These are phyloP conservation scores for Heliocidaris erythrogramma DNA, from an alignment of 35 echinoderm and acorn worm genomes.

Conservation along the genomic window DNA sequence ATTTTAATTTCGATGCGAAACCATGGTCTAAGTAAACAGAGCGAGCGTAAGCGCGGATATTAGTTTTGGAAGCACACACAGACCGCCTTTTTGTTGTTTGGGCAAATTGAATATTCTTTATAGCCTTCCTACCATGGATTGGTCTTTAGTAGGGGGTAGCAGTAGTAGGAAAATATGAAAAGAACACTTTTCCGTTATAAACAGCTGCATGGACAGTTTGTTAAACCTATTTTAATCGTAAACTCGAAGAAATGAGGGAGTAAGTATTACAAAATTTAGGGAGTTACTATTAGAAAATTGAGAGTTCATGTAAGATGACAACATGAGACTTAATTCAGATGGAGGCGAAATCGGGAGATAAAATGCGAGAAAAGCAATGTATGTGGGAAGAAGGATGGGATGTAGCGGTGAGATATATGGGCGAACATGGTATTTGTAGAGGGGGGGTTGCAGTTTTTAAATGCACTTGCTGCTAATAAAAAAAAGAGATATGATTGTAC, in stretches of 20 bases:
- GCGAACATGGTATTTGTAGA: not conserved
- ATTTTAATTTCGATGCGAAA: not conserved
- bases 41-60: not conserved
- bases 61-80: not conserved
- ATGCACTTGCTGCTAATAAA: not conserved
- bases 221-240: not conserved
- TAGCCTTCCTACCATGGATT: not conserved
- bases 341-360: not conserved
- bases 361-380: not conserved
- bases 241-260: not conserved
- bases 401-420: not conserved
- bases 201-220: not conserved
- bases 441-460: not conserved
- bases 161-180: not conserved
- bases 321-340: not conserved
- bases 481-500: not conserved
- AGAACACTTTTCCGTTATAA: not conserved
- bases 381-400: not conserved
- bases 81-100: not conserved
- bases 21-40: not conserved
- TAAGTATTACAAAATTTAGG: not conserved
- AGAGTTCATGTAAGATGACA: not conserved
- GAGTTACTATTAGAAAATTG: not conserved
- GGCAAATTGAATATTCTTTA: not conserved
- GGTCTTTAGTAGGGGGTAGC: not conserved